Percentiles rank a stretch among this genome's conserved stretches.
Evolutionary conservation across 64 coral and sea anemone species (phyloP).

Genomic region (Actinia equina): DNA sequence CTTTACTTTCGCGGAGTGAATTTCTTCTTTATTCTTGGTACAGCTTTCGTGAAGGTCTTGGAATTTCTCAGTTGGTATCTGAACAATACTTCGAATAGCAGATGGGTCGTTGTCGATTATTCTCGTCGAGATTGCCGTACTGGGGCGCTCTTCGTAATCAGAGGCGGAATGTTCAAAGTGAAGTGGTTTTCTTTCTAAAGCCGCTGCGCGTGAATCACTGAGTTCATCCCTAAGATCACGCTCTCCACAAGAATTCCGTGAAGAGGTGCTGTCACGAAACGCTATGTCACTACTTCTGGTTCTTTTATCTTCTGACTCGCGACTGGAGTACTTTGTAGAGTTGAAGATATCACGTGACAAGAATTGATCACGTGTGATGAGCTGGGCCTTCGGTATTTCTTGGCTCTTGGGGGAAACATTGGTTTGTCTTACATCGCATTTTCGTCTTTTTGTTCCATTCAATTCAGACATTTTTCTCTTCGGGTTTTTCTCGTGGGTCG

Average conservation of each 20-base stretch:
- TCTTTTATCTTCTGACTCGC: neutral
- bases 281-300: neutral
- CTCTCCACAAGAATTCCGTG: neutral
- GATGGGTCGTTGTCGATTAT: neutral
- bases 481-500: neutral
- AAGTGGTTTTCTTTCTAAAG: neutral
- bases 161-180: neutral
- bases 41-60: neutral
- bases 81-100: neutral
- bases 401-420: neutral
- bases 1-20: neutral
- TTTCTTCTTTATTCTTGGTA: neutral
- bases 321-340: neutral
- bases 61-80: neutral
- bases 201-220: neutral
- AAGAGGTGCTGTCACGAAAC: neutral
- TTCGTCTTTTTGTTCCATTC: neutral
- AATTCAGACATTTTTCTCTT: conserved; percentile 18
- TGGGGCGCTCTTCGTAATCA: neutral
- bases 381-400: neutral
- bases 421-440: neutral
- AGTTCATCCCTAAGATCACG: neutral
- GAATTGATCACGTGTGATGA: neutral
- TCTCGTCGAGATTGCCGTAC: neutral
- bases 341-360: conserved; percentile 15